Conservation (phyloP, 2,113 vertebrate genomes). For the Perognathus longimembris region DNA sequence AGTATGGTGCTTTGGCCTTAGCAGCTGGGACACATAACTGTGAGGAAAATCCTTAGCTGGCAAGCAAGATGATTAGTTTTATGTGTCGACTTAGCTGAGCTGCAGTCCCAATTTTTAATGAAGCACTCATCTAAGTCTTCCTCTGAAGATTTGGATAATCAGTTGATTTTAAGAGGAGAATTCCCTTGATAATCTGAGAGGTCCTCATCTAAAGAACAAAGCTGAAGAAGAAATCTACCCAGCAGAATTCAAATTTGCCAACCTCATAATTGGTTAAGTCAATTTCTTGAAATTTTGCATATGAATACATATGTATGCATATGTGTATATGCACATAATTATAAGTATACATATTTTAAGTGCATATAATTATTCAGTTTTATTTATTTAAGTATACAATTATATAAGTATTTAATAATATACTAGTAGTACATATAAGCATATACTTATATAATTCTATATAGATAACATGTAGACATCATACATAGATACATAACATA, state of each 20-base stretch:
- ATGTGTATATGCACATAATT: not conserved
- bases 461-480: no score
- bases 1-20: not conserved
- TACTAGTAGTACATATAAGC: not conserved
- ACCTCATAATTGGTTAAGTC: not conserved
- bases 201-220: conserved; percentile 17
- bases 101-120: not conserved
- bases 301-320: not conserved
- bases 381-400: no score
- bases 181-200: not conserved
- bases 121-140: not conserved
- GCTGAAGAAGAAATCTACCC: not conserved
- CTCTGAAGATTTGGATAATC: not conserved
- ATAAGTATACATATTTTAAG: no score
- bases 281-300: not conserved
- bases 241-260: not conserved
- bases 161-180: conserved; percentile 17
- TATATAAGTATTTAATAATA: not conserved
- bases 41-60: not conserved
- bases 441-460: no score
- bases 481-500: no score
- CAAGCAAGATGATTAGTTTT: not conserved
- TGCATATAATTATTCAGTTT: no score
- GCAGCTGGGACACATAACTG: not conserved
- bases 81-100: not conserved